These are phyloP conservation scores for Pholis gunnellus DNA, from an alignment of 2,113 vertebrate species.

Conservation along the genomic window DNA sequence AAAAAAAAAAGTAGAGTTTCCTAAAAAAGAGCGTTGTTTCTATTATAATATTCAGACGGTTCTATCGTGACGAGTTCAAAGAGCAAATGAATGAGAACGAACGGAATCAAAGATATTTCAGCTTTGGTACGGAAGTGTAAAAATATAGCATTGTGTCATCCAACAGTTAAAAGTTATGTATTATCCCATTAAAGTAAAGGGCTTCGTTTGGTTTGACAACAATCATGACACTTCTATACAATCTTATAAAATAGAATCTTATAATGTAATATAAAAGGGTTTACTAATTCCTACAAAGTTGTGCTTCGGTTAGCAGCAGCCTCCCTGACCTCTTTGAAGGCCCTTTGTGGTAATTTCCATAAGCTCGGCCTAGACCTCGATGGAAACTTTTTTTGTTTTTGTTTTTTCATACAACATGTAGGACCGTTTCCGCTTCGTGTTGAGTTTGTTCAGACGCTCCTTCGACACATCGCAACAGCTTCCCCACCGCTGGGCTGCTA, in stretches of 20 bases:
- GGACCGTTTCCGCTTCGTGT: background rate
- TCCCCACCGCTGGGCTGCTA: background rate
- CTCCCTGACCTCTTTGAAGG: background rate
- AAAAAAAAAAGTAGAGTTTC: constrained; percentile 12
- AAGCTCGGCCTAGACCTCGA: constrained; percentile 19
- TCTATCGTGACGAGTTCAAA: background rate
- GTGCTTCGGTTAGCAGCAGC: background rate
- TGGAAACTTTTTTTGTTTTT: constrained; percentile 24
- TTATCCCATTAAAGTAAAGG: background rate
- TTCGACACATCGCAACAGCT: background rate
- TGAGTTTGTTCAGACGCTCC: background rate
- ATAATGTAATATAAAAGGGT: background rate
- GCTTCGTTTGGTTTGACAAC: background rate
- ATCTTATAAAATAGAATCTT: background rate
- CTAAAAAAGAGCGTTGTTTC: background rate
- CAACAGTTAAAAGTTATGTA: background rate
- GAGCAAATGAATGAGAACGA: too few species aligned
- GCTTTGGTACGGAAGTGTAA: background rate
- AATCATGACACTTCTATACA: background rate
- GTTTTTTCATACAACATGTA: background rate
- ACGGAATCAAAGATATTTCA: background rate
- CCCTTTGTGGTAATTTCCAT: constrained; percentile 22
- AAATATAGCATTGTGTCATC: background rate
- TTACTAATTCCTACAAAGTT: too few species aligned
- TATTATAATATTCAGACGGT: rapidly evolving